Percentiles rank a stretch among this genome's conserved stretches.
Conservation (phyloP, 2,888 invertebrate genomes). For the Pantelozetes paolii region DNA sequence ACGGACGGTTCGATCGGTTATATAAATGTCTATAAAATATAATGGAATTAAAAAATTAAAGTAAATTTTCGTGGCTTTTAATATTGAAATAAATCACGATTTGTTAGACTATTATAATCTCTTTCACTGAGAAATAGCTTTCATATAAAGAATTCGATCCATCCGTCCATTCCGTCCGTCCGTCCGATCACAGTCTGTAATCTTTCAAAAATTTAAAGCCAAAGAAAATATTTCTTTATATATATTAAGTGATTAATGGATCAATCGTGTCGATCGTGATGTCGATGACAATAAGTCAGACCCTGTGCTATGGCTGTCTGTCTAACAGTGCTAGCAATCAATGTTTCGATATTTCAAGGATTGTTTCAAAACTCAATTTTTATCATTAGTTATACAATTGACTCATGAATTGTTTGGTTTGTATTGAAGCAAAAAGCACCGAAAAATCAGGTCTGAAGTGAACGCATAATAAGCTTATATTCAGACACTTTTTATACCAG, state of each 20-base stretch:
- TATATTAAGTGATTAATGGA: conserved; percentile 34
- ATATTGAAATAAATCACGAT: conserved; percentile 39
- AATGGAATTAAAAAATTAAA: conserved; percentile 35
- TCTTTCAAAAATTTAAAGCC: conserved; percentile 10
- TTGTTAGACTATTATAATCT: conserved; percentile 30
- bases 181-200: conserved; percentile 19
- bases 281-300: conserved; percentile 22
- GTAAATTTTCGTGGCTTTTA: conserved; percentile 37
- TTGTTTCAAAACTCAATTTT: no score
- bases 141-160: conserved; percentile 15
- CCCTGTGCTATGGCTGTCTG: background rate
- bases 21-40: conserved; percentile 28
- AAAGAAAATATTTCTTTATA: background rate
- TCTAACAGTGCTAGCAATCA: background rate
- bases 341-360: background rate
- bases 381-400: background rate
- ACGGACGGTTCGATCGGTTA: background rate
- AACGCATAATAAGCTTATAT: no score
- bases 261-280: conserved; percentile 33
- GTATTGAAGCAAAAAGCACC: background rate
- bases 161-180: conserved; percentile 19
- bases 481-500: no score
- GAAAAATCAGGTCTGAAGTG: conserved; percentile 8
- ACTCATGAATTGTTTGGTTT: background rate
- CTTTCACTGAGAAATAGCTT: background rate